A percentile compares a stretch with the other conserved stretches of the same genome.
Evolutionary conservation across 1,140 invertebrate species (phyloP).

Genomic region (Eubasilissa regina): DNA sequence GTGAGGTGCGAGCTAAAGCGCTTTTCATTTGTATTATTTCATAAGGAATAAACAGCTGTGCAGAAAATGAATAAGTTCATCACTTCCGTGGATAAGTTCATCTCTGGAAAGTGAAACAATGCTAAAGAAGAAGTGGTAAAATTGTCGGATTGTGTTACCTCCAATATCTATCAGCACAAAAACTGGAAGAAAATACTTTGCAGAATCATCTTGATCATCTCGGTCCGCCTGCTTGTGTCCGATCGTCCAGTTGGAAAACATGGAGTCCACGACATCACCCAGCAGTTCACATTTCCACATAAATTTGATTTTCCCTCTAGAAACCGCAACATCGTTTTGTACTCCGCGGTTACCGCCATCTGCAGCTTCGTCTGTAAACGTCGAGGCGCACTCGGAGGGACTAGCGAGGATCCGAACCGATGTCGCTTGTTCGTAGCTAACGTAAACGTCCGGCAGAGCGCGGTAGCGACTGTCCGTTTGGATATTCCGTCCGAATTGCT

Average conservation of each 20-base stretch:
- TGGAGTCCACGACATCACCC: constrained; percentile 67
- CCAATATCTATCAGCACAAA: constrained; percentile 72
- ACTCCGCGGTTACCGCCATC: not conserved
- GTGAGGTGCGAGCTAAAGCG: too few species aligned
- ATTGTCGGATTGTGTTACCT: constrained; percentile 55
- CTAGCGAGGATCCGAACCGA: constrained; percentile 7
- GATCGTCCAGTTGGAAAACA: constrained; percentile 71
- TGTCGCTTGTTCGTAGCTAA: constrained; percentile 26
- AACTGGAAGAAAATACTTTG: constrained; percentile 67
- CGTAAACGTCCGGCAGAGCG: constrained; percentile 39
- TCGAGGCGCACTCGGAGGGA: not conserved
- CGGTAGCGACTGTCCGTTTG: constrained; percentile 3
- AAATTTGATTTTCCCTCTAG: constrained; percentile 63
- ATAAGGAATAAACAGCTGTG: too few species aligned
- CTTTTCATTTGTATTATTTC: too few species aligned
- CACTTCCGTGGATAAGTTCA: too few species aligned
- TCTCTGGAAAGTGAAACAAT: too few species aligned
- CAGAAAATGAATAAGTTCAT: too few species aligned
- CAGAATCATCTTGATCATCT: constrained; percentile 64
- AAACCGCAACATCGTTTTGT: constrained; percentile 11
- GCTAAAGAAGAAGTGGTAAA: too few species aligned
- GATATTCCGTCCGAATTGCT: not conserved
- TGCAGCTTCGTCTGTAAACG: too few species aligned
- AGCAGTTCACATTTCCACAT: constrained; percentile 73
- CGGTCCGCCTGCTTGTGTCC: constrained; percentile 65